Percentiles rank a stretch among this genome's conserved stretches.
Evolutionary conservation across 2,888 invertebrate genomes (phyloP).

Genomic region (Meghimatium bilineatum): DNA sequence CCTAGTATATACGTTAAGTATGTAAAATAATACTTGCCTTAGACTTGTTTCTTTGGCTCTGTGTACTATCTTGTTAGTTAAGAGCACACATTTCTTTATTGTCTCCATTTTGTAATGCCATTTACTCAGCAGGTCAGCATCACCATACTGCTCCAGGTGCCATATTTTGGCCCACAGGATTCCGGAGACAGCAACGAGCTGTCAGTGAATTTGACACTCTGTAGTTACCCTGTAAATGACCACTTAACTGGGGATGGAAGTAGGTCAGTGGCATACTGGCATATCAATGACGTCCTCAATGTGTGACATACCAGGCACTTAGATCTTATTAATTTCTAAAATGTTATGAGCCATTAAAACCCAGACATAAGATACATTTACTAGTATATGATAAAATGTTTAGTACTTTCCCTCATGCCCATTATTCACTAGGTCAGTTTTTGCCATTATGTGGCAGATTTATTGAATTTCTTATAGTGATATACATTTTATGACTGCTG

Average conservation of each 20-base stretch:
- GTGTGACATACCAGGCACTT: not conserved
- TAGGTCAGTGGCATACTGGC: conserved; percentile 22
- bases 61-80: not conserved
- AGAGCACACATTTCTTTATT: conserved; percentile 11
- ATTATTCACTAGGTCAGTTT: too few relatives aligned
- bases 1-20: not conserved
- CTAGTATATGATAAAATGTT: too few relatives aligned
- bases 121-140: conserved; percentile 54
- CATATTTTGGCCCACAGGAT: conserved; percentile 65
- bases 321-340: not conserved
- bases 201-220: conserved; percentile 56
- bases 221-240: conserved; percentile 29
- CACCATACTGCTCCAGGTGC: conserved; percentile 59
- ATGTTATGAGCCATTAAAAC: not conserved
- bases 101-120: not conserved
- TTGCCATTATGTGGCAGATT: too few relatives aligned
- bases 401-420: too few relatives aligned
- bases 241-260: not conserved
- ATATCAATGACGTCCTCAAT: conserved; percentile 17
- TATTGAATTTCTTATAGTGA: too few relatives aligned
- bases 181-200: conserved; percentile 54
- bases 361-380: not conserved
- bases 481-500: too few relatives aligned
- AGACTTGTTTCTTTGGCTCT: not conserved
- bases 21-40: not conserved